These are phyloP conservation scores for Trilocha varians DNA, from an alignment of 2,888 invertebrate genomes.

Conservation along the genomic window DNA sequence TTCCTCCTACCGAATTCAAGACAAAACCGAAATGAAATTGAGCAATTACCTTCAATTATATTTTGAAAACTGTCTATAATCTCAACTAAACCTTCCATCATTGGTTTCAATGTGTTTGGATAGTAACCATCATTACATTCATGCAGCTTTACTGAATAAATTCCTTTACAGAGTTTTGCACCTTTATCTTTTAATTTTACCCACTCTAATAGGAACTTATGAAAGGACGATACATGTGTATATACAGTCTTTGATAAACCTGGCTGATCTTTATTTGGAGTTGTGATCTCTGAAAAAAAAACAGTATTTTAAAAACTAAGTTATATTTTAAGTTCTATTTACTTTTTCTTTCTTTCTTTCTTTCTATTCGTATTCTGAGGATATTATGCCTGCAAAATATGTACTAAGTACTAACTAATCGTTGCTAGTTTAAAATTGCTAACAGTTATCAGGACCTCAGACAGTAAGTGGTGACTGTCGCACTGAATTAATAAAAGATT, in stretches of 20 bases:
- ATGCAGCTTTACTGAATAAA: conserved; percentile 42
- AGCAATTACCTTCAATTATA: conserved; percentile 42
- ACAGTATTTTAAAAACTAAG: not conserved
- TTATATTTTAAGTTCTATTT: not conserved
- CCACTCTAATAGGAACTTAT: conserved; percentile 46
- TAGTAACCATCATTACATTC: conserved; percentile 48
- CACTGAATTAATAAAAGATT: too few species aligned
- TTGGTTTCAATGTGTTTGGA: conserved; percentile 39
- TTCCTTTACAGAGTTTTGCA: conserved; percentile 35
- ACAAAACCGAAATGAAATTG: too few species aligned
- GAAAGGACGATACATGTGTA: conserved; percentile 46
- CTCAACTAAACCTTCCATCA: conserved; percentile 39
- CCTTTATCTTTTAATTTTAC: conserved; percentile 42
- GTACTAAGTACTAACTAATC: too few species aligned
- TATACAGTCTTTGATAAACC: conserved; percentile 53
- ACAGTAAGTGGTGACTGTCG: too few species aligned
- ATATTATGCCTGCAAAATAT: too few species aligned
- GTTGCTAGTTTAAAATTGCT: too few species aligned
- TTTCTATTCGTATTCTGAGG: too few species aligned
- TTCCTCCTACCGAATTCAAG: too few species aligned
- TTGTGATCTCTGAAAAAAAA: conserved; percentile 41
- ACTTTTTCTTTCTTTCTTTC: not conserved
- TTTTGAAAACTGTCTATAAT: conserved; percentile 32
- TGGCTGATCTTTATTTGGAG: conserved; percentile 43
- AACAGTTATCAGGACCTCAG: too few species aligned